A percentile compares a stretch with the other conserved stretches of the same genome.
phyloP scores from a whole-genome alignment of 2,113 vertebrate genomes.

The Ammodytes marinus region DNA sequence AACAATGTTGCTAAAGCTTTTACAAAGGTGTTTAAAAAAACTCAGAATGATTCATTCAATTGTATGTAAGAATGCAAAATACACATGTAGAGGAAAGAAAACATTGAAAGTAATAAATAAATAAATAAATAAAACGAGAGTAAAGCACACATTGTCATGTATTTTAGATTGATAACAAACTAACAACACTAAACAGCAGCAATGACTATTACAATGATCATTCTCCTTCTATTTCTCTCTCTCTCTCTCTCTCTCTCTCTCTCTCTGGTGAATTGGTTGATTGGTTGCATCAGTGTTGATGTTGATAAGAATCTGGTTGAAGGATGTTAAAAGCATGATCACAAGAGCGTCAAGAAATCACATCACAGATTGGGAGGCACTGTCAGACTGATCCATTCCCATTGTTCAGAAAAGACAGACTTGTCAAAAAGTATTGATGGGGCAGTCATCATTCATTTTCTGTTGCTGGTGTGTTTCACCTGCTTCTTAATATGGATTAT shows the following conservation, averaged over 20 bases:
- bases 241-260: neutral
- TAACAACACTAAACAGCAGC: too few relatives aligned
- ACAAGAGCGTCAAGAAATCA: neutral
- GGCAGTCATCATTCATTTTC: slow-evolving; percentile 40
- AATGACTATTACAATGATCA: too few relatives aligned
- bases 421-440: slow-evolving; percentile 54
- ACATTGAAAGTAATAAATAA: too few relatives aligned
- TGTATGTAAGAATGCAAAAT: too few relatives aligned
- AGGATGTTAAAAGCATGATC: neutral
- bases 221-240: too few relatives aligned
- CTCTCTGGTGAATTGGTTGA: neutral
- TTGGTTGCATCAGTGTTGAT: neutral
- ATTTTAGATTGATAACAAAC: too few relatives aligned
- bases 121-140: too few relatives aligned
- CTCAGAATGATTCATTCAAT: too few relatives aligned
- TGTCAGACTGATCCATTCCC: slow-evolving; percentile 2
- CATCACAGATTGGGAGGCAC: neutral
- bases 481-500: slow-evolving; percentile 32
- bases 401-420: slow-evolving; percentile 29
- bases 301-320: neutral
- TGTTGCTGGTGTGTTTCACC: slow-evolving; percentile 17
- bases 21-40: too few relatives aligned
- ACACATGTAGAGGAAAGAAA: too few relatives aligned
- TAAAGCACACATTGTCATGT: too few relatives aligned
- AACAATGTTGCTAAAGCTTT: too few relatives aligned